Evolutionary conservation across 2,888 invertebrate species (phyloP).

Genomic region (Hirtodrosophila cameraria): DNA sequence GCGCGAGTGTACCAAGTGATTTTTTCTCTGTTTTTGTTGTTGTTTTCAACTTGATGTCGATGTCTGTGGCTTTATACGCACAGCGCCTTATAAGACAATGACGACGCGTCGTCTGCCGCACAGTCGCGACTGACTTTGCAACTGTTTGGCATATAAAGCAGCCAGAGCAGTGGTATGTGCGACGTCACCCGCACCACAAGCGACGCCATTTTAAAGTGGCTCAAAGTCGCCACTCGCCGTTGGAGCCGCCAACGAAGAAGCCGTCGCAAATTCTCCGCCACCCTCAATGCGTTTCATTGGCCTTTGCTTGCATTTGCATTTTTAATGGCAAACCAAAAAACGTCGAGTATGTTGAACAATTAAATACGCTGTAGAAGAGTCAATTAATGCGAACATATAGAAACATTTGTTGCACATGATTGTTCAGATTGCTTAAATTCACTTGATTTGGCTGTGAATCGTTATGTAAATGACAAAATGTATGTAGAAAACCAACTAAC

Average conservation of each 20-base stretch:
- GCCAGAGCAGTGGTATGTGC: slow-evolving; percentile 18
- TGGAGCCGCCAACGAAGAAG: slow-evolving; percentile 3
- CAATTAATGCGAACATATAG: too few relatives aligned
- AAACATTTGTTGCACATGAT: too few relatives aligned
- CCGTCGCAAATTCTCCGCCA: slow-evolving; percentile 28
- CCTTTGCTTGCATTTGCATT: slow-evolving; percentile 60
- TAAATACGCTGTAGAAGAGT: slow-evolving; percentile 2
- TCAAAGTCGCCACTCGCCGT: slow-evolving; percentile 31
- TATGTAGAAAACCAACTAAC: too few relatives aligned
- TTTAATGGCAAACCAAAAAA: background rate
- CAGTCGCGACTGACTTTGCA: slow-evolving; percentile 30
- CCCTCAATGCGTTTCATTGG: slow-evolving; percentile 43
- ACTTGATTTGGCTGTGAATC: too few relatives aligned
- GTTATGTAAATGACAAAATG: too few relatives aligned
- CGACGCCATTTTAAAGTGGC: slow-evolving; percentile 63
- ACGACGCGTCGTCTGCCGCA: slow-evolving; percentile 70
- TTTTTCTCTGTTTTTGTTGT: slow-evolving; percentile 68
- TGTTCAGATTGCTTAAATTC: too few relatives aligned
- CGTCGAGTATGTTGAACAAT: background rate
- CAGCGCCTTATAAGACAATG: slow-evolving; percentile 74
- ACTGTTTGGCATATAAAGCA: slow-evolving; percentile 72
- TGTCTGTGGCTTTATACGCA: slow-evolving; percentile 77
- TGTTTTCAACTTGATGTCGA: slow-evolving; percentile 42
- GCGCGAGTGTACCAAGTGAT: slow-evolving; percentile 77
- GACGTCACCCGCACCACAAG: slow-evolving; percentile 62